phyloP scores from a whole-genome alignment of 2,113 vertebrate species.

The Brachyistius frenatus region DNA sequence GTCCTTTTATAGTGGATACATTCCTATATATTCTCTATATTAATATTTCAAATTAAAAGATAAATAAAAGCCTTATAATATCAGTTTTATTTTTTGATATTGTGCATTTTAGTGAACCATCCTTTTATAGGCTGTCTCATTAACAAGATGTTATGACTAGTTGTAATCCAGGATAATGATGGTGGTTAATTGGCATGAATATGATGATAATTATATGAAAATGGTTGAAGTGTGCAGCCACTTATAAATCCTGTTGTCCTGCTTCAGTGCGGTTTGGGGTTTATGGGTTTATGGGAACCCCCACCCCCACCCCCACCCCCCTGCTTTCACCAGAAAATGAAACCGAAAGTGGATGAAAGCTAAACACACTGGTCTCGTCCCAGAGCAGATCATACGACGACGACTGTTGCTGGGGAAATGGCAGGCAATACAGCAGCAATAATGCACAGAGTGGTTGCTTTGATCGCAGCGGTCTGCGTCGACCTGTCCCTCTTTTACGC shows the following conservation, averaged over 20 bases:
- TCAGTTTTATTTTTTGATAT: no score
- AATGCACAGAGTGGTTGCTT: background rate
- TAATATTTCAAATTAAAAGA: background rate
- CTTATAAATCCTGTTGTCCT: background rate
- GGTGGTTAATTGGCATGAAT: no score
- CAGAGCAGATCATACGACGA: constrained; percentile 9
- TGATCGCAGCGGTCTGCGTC: fast-evolving
- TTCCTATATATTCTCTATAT: background rate
- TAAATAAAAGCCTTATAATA: background rate
- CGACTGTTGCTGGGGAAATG: background rate
- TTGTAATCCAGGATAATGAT: background rate
- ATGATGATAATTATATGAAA: background rate
- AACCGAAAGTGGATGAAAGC: constrained; percentile 50
- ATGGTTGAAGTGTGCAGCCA: background rate
- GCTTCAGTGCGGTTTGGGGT: fast-evolving
- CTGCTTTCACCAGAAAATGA: constrained; percentile 18
- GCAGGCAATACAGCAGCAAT: fast-evolving
- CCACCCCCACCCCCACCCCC: fast-evolving
- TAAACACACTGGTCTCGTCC: fast-evolving
- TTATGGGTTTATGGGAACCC: constrained; percentile 33
- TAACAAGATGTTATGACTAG: background rate
- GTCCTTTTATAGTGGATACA: no score
- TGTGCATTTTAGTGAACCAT: background rate
- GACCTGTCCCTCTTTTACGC: constrained; percentile 68
- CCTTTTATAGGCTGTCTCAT: background rate